A percentile compares a stretch with the other conserved stretches of the same genome.
Conservation (phyloP, 2,797 vertebrate genomes). For the Crotalus adamanteus region DNA sequence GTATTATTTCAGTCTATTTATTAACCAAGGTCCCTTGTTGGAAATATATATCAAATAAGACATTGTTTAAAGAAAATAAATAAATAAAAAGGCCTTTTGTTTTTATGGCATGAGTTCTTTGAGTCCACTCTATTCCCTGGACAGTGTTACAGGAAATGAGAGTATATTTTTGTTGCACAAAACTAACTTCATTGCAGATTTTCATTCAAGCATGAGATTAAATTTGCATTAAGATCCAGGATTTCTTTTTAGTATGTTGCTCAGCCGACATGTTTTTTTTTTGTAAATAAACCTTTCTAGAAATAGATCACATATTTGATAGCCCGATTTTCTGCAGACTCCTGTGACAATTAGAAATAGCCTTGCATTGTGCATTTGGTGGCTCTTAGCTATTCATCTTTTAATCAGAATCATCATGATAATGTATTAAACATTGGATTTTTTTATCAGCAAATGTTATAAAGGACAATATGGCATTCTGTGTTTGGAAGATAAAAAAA, state of each 20-base stretch:
- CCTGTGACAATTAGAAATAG: neutral
- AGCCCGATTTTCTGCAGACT: neutral
- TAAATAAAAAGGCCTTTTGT: neutral
- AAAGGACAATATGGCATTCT: neutral
- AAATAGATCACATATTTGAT: neutral
- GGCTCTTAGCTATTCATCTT: neutral
- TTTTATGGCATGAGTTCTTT: neutral
- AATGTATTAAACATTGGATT: neutral
- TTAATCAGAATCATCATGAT: neutral
- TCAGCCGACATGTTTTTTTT: neutral
- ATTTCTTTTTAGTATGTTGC: neutral
- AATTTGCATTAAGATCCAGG: neutral
- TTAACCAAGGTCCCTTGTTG: fast-evolving
- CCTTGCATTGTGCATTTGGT: neutral
- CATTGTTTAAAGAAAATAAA: neutral
- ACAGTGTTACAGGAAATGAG: neutral
- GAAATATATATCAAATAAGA: neutral
- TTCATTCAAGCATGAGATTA: neutral
- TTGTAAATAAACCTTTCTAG: neutral
- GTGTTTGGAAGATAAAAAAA: neutral
- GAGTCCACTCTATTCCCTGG: neutral
- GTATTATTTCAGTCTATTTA: neutral
- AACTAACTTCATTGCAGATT: neutral
- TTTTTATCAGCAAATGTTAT: neutral
- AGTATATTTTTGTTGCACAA: neutral